These are phyloP conservation scores for Chrysaora quinquecirrha DNA, from an alignment of 30 jellyfish, hydroid and myxozoan genomes.

Conservation along the genomic window DNA sequence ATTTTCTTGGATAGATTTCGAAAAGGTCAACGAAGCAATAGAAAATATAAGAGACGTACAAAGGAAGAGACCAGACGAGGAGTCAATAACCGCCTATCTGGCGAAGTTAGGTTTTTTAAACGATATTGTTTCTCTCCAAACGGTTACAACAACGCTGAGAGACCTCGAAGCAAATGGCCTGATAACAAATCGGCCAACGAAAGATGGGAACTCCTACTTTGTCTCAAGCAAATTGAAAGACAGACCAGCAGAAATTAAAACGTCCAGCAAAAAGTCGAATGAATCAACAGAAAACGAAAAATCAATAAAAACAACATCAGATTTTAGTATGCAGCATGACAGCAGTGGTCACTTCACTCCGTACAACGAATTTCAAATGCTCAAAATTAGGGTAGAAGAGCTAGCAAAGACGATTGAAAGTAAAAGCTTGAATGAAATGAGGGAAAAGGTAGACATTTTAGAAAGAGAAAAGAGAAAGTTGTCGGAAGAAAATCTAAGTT, in stretches of 20 bases:
- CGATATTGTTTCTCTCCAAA: background rate
- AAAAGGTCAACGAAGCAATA: background rate
- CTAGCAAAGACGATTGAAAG: background rate
- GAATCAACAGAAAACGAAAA: background rate
- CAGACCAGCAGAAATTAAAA: background rate
- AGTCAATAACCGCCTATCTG: background rate
- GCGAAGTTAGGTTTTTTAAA: background rate
- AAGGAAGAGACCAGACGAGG: slow-evolving; percentile 7
- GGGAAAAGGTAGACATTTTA: background rate
- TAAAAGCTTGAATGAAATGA: background rate
- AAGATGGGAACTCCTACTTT: slow-evolving; percentile 5
- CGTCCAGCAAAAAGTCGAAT: background rate
- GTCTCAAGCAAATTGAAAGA: background rate
- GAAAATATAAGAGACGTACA: slow-evolving; percentile 2
- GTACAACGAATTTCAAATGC: background rate
- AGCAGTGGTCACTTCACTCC: background rate
- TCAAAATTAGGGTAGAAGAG: background rate
- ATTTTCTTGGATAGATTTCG: background rate
- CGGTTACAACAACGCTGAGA: background rate
- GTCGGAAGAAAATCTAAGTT: background rate
- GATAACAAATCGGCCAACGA: background rate
- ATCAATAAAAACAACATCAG: background rate
- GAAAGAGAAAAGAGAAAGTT: slow-evolving; percentile 9
- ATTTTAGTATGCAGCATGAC: background rate
- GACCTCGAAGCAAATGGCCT: background rate